Evolutionary conservation across 2,888 invertebrate genomes (phyloP).

Genomic region (Agonopterix heracliana): DNA sequence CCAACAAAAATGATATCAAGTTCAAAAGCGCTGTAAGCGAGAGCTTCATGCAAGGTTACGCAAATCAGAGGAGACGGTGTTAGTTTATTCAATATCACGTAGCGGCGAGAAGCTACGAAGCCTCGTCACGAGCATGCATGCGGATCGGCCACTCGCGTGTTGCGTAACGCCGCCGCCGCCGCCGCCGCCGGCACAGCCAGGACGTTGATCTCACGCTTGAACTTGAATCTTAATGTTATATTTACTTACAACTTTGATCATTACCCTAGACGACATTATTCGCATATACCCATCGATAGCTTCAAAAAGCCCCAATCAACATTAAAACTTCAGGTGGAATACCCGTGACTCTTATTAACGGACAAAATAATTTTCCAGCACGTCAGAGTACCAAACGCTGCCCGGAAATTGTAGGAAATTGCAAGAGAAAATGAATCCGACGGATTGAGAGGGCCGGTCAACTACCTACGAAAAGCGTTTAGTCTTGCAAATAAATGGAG

Average conservation of each 20-base stretch:
- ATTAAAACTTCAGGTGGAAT: not conserved
- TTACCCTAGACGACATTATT: conserved; percentile 3
- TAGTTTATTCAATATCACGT: conserved; percentile 30
- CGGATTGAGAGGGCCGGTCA: conserved; percentile 56
- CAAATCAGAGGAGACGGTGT: conserved; percentile 12
- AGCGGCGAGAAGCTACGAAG: conserved; percentile 20
- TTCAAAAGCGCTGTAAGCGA: too few species aligned
- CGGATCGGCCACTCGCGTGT: conserved; percentile 38
- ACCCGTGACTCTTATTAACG: not conserved
- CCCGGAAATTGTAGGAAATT: conserved; percentile 76
- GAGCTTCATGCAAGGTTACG: conserved; percentile 1
- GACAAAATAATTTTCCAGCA: conserved; percentile 62
- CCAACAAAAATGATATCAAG: too few species aligned
- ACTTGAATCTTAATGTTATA: conserved; percentile 35
- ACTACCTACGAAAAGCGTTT: conserved; percentile 21
- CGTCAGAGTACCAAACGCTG: conserved; percentile 60
- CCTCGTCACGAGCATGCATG: conserved; percentile 29
- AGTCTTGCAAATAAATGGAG: conserved; percentile 17
- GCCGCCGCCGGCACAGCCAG: conserved; percentile 29
- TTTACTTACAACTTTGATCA: conserved; percentile 6
- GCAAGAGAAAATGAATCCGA: conserved; percentile 73
- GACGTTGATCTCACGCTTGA: conserved; percentile 66
- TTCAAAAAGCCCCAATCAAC: not conserved
- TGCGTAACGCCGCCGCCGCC: conserved; percentile 42
- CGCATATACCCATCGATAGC: not conserved